These are phyloP conservation scores for Pollenia angustigena DNA, from an alignment of 2,888 invertebrate species.

Conservation along the genomic window DNA sequence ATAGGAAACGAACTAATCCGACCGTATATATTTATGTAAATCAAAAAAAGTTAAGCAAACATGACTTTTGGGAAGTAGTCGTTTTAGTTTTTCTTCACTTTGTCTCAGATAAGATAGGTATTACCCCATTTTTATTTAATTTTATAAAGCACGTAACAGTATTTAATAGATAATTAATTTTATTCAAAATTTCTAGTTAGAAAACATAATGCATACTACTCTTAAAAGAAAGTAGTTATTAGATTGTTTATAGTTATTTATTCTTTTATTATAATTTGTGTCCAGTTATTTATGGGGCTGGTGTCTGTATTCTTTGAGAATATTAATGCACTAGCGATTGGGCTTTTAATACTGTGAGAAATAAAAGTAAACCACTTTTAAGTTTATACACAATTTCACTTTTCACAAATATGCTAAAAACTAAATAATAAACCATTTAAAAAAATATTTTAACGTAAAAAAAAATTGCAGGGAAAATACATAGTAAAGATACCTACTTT, in stretches of 20 bases:
- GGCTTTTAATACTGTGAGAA: not conserved
- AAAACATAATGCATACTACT: not conserved
- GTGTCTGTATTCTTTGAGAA: slow-evolving; percentile 4
- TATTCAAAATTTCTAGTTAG: too few relatives aligned
- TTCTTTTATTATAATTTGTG: not conserved
- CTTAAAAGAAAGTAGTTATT: not conserved
- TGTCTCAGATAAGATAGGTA: too few relatives aligned
- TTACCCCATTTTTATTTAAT: too few relatives aligned
- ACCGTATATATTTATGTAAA: too few relatives aligned
- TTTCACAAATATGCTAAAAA: not conserved
- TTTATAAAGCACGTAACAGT: too few relatives aligned
- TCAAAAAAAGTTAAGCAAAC: too few relatives aligned
- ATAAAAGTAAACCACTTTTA: slow-evolving; percentile 7
- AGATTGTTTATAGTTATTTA: not conserved
- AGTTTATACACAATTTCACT: slow-evolving; percentile 1
- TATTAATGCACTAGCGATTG: not conserved
- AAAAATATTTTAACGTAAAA: not conserved
- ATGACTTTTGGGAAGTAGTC: too few relatives aligned
- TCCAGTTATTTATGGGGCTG: slow-evolving; percentile 3
- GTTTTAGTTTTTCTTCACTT: too few relatives aligned
- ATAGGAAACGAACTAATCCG: too few relatives aligned
- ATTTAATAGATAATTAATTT: too few relatives aligned
- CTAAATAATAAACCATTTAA: not conserved
- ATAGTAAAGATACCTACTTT: not conserved
- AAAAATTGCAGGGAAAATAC: not conserved